A percentile compares a stretch with the other conserved stretches of the same genome.
These are phyloP conservation scores for Pseudorhiza aurosa DNA, from an alignment of 30 jellyfish, hydroid and myxozoan genomes.

Conservation along the genomic window DNA sequence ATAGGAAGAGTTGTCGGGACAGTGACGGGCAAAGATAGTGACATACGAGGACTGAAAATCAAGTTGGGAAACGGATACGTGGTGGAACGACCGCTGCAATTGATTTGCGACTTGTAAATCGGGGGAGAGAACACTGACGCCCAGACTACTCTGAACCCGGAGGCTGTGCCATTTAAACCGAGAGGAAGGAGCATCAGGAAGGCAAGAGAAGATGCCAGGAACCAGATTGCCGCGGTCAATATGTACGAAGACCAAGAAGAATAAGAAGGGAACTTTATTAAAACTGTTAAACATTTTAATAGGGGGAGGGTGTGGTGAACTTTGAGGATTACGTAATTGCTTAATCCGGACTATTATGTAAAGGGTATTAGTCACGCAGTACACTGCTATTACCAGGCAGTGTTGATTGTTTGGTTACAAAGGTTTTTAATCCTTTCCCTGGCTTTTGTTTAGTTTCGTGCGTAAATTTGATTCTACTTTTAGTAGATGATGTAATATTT, in stretches of 20 bases:
- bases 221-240: background rate
- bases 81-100: slow-evolving; percentile 52
- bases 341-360: too few relatives aligned
- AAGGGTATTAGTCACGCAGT: too few relatives aligned
- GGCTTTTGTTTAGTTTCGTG: too few relatives aligned
- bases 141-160: slow-evolving; percentile 7
- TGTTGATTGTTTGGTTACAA: too few relatives aligned
- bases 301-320: slow-evolving; percentile 41
- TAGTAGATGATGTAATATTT: too few relatives aligned
- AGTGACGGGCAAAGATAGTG: slow-evolving; percentile 48
- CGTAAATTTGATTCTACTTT: too few relatives aligned
- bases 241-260: background rate
- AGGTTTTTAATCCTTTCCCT: too few relatives aligned
- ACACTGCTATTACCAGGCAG: too few relatives aligned
- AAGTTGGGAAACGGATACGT: slow-evolving; percentile 40
- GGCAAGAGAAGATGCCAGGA: background rate
- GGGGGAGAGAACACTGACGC: slow-evolving; percentile 43
- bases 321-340: too few relatives aligned
- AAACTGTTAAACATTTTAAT: slow-evolving; percentile 17
- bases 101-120: slow-evolving; percentile 43
- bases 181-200: background rate
- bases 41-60: slow-evolving; percentile 47
- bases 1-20: slow-evolving; percentile 46
- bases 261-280: background rate
- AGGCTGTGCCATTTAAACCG: slow-evolving; percentile 19